These are phyloP conservation scores for Oedothorax gibbosus DNA, from an alignment of 1,140 invertebrate genomes.

Conservation along the genomic window DNA sequence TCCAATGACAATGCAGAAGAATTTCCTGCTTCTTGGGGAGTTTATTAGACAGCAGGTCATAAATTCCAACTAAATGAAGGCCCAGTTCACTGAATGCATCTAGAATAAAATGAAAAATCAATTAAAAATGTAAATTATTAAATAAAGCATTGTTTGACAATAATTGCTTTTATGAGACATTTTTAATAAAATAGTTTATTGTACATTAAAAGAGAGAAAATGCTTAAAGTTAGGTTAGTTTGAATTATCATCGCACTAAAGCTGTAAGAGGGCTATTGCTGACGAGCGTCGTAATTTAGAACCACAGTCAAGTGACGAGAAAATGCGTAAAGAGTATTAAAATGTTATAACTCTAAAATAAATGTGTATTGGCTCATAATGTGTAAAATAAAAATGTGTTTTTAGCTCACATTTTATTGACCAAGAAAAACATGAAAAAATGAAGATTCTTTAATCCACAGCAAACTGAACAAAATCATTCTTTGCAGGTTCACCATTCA, in stretches of 20 bases:
- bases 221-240: neutral
- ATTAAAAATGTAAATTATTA: neutral
- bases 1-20: conserved; percentile 80
- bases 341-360: no score
- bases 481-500: no score
- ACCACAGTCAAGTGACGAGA: neutral
- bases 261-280: neutral
- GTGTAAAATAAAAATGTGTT: no score
- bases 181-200: neutral
- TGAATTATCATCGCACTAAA: neutral
- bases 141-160: neutral
- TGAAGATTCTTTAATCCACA: no score
- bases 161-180: neutral
- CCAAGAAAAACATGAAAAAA: no score
- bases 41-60: conserved; percentile 81
- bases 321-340: no score
- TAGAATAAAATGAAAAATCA: conserved; percentile 64
- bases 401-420: no score
- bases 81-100: conserved; percentile 76
- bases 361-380: no score
- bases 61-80: conserved; percentile 85
- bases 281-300: neutral
- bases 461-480: no score
- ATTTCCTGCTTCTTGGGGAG: conserved; percentile 73
- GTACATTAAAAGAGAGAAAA: neutral